Percentiles rank a stretch among this genome's conserved stretches.
Evolutionary conservation across 2,888 invertebrate genomes (phyloP).

Genomic region (Catocala nupta): DNA sequence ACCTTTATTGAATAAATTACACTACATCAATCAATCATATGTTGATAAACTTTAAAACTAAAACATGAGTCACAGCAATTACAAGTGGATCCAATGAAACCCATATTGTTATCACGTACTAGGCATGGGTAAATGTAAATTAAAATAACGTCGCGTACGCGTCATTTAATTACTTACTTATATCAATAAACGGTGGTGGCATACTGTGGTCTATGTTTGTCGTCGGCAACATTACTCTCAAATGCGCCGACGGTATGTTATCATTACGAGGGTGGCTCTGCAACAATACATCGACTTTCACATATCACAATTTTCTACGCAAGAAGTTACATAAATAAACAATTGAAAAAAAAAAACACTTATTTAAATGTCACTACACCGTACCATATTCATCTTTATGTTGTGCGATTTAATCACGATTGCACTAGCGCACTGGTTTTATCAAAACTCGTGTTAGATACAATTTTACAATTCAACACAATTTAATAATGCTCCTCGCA

Average conservation of each 20-base stretch:
- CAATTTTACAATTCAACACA: constrained; percentile 52
- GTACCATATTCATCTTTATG: constrained; percentile 60
- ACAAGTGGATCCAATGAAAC: constrained; percentile 22
- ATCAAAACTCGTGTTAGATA: constrained; percentile 32
- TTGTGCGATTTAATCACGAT: constrained; percentile 19
- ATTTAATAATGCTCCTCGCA: constrained; percentile 58
- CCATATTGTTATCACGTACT: constrained; percentile 38
- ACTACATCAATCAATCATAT: constrained; percentile 14
- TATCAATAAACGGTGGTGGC: constrained; percentile 76
- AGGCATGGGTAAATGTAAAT: constrained; percentile 23
- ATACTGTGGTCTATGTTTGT: constrained; percentile 65
- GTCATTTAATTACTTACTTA: constrained; percentile 65
- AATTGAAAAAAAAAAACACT: constrained; percentile 64
- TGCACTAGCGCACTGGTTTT: constrained; percentile 40
- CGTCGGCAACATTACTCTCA: constrained; percentile 77
- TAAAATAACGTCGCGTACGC: constrained; percentile 18
- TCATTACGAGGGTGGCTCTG: constrained; percentile 76
- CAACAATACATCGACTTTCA: constrained; percentile 69
- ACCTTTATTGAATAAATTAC: neutral
- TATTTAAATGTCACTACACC: constrained; percentile 45
- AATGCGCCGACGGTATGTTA: constrained; percentile 71
- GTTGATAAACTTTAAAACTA: constrained; percentile 22
- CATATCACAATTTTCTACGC: constrained; percentile 60
- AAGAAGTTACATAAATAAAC: constrained; percentile 79
- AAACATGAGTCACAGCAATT: constrained; percentile 30